Evolutionary conservation across 2,888 invertebrate species (phyloP).

Genomic region (Hirtodrosophila duncani): DNA sequence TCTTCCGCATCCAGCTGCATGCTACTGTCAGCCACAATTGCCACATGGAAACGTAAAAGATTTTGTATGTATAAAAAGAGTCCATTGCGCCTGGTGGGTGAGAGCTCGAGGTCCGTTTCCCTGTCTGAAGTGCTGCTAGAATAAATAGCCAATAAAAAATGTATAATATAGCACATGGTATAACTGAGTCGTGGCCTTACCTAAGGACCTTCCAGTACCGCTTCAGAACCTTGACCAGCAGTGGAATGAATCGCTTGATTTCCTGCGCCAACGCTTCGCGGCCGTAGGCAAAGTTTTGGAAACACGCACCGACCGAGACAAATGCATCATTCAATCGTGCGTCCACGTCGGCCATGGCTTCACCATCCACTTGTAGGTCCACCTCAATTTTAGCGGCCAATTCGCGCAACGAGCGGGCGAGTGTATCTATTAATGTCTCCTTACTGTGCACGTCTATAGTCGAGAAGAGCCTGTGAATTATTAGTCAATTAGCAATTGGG

Average conservation of each 20-base stretch:
- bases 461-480: constrained; percentile 42
- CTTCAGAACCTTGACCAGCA: constrained; percentile 60
- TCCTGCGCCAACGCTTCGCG: constrained; percentile 59
- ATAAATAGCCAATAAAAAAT: neutral
- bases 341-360: neutral
- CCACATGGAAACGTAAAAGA: constrained; percentile 77
- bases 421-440: constrained; percentile 40
- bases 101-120: constrained; percentile 28
- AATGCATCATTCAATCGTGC: constrained; percentile 57
- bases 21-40: constrained; percentile 76
- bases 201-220: constrained; percentile 62
- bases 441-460: constrained; percentile 28
- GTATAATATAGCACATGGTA: neutral
- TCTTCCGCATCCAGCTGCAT: constrained; percentile 58
- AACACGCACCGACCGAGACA: constrained; percentile 69
- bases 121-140: constrained; percentile 4
- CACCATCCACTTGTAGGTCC: neutral
- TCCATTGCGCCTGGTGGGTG: constrained; percentile 76
- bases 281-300: constrained; percentile 76
- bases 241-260: constrained; percentile 56
- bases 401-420: constrained; percentile 47
- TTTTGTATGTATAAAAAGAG: constrained; percentile 76
- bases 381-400: constrained; percentile 15
- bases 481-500: neutral
- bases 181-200: constrained; percentile 38